phyloP scores from a whole-genome alignment of 1,140 invertebrate species.

The Metaphire vulgaris region DNA sequence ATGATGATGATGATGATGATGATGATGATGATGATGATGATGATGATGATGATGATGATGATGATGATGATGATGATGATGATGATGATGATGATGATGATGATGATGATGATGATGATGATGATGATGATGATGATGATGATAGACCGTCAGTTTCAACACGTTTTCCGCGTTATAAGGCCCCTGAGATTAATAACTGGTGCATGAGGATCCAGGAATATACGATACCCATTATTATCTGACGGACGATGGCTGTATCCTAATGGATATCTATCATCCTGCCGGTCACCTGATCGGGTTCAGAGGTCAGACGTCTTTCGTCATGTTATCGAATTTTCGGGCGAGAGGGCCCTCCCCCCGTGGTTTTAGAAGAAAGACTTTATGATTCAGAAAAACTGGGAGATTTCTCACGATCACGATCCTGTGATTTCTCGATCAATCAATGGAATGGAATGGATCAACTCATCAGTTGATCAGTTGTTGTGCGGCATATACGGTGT shows the following conservation, averaged over 20 bases:
- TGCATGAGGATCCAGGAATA: background rate
- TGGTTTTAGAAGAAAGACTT: no score
- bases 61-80: background rate
- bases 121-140: slow-evolving; percentile 3
- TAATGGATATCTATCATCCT: background rate
- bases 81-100: background rate
- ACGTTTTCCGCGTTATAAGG: no score
- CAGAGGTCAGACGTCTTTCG: no score
- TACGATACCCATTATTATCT: background rate
- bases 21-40: slow-evolving; percentile 2
- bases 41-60: slow-evolving; percentile 2
- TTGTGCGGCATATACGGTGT: background rate
- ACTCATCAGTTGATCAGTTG: background rate
- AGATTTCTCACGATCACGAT: background rate
- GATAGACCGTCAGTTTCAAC: no score
- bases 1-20: slow-evolving; percentile 1
- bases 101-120: background rate
- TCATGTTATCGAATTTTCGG: no score
- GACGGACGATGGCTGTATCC: background rate
- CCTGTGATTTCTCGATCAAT: background rate
- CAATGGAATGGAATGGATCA: background rate
- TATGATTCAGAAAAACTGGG: no score
- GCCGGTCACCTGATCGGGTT: background rate
- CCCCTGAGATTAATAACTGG: no score
- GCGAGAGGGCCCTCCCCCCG: no score